phyloP scores from a whole-genome alignment of 2,888 invertebrate species.

The Dicyrtoma fusca region DNA sequence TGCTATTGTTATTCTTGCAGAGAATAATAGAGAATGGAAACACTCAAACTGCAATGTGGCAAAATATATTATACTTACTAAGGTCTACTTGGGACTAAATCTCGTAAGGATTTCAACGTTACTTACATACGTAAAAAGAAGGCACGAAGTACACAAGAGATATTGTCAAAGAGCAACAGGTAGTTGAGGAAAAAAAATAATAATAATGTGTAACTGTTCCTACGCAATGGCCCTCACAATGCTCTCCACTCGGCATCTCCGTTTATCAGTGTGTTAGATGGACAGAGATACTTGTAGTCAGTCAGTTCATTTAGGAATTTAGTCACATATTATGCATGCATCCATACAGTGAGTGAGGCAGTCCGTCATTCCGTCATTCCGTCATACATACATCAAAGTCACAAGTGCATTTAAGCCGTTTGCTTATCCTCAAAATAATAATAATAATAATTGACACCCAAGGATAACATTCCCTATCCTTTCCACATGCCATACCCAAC shows the following conservation, averaged over 20 bases:
- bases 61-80: no score
- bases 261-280: background rate
- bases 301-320: background rate
- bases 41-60: no score
- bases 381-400: background rate
- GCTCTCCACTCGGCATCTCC: background rate
- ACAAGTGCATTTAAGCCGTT: no score
- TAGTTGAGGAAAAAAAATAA: background rate
- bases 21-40: no score
- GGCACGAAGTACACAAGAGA: background rate
- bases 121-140: no score
- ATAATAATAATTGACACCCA: constrained; percentile 28
- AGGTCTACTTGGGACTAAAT: no score
- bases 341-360: no score
- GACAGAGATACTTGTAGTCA: no score
- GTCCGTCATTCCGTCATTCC: background rate
- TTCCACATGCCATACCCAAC: background rate
- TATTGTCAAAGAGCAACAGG: background rate
- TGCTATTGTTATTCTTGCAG: no score
- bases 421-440: no score
- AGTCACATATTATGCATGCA: no score
- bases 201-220: constrained; percentile 27
- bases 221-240: constrained; percentile 35
- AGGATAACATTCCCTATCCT: constrained; percentile 12
- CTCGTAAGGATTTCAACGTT: no score